Percentiles rank a stretch among this genome's conserved stretches.
Evolutionary conservation across 2,113 vertebrate species (phyloP).

Genomic region (Microcebus jonahi): DNA sequence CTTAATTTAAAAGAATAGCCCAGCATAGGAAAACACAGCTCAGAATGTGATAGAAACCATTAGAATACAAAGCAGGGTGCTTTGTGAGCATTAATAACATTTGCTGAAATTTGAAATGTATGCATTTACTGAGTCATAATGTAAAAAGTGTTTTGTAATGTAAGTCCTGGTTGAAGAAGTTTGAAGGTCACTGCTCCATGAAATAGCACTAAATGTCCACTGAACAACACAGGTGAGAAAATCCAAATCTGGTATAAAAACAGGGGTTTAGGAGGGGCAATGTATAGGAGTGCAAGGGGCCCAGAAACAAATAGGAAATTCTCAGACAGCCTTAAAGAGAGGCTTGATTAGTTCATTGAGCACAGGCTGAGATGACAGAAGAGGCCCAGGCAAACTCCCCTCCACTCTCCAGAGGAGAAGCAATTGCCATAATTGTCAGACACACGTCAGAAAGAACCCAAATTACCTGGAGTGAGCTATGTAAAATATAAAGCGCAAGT

Average conservation of each 20-base stretch:
- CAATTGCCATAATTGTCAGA: slow-evolving; percentile 8
- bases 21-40: too few species aligned
- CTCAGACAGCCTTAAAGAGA: neutral
- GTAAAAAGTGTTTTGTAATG: neutral
- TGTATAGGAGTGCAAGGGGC: neutral
- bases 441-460: slow-evolving; percentile 29
- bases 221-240: neutral
- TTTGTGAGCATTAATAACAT: neutral
- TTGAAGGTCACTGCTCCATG: neutral
- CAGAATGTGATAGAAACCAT: neutral
- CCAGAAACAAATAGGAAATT: slow-evolving; percentile 1
- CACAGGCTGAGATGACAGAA: neutral
- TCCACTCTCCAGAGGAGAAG: neutral
- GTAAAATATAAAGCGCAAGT: slow-evolving; percentile 14
- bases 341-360: neutral
- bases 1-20: too few species aligned
- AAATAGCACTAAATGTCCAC: neutral
- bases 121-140: neutral
- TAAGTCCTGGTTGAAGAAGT: neutral
- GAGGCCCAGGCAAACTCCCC: neutral
- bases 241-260: neutral
- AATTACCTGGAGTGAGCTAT: slow-evolving; percentile 28
- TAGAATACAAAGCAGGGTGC: neutral
- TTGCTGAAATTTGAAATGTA: neutral
- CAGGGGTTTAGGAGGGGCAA: fast-evolving